These are phyloP conservation scores for Danio albolineatus DNA, from an alignment of 2,797 vertebrate genomes.

Conservation along the genomic window DNA sequence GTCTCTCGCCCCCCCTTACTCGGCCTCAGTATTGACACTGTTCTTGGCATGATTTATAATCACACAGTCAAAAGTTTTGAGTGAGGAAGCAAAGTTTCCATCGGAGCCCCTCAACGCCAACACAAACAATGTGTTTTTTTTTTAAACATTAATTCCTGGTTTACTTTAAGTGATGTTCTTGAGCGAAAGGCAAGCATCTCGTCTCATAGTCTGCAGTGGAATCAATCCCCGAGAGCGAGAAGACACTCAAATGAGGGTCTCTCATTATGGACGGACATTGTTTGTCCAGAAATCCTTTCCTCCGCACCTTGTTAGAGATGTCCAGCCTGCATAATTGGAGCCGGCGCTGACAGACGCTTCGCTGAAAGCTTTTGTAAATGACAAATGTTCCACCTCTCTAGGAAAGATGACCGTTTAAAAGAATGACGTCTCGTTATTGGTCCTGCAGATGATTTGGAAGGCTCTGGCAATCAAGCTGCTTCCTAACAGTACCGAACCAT, in stretches of 20 bases:
- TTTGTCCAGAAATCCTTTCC: constrained; percentile 83
- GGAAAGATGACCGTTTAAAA: constrained; percentile 78
- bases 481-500: constrained; percentile 59
- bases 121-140: constrained; percentile 73
- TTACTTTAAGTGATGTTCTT: constrained; percentile 48
- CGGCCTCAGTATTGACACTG: constrained; percentile 52
- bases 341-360: constrained; percentile 81
- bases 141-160: constrained; percentile 53
- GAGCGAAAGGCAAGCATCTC: constrained; percentile 52
- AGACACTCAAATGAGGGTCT: constrained; percentile 81
- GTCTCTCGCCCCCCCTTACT: constrained; percentile 36
- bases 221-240: constrained; percentile 61
- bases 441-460: constrained; percentile 75
- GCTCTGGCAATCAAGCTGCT: constrained; percentile 75
- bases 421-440: constrained; percentile 84
- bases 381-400: constrained; percentile 80
- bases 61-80: constrained; percentile 75
- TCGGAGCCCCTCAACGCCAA: constrained; percentile 71
- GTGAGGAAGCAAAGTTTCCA: constrained; percentile 58
- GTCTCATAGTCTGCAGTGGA: constrained; percentile 59
- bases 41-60: constrained; percentile 74
- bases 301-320: constrained; percentile 86
- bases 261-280: constrained; percentile 82
- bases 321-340: constrained; percentile 85
- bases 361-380: constrained; percentile 80